Base-by-base conservation (phyloP, 2,797 vertebrate species). In the Neosilurus mollespiculum region DNA sequence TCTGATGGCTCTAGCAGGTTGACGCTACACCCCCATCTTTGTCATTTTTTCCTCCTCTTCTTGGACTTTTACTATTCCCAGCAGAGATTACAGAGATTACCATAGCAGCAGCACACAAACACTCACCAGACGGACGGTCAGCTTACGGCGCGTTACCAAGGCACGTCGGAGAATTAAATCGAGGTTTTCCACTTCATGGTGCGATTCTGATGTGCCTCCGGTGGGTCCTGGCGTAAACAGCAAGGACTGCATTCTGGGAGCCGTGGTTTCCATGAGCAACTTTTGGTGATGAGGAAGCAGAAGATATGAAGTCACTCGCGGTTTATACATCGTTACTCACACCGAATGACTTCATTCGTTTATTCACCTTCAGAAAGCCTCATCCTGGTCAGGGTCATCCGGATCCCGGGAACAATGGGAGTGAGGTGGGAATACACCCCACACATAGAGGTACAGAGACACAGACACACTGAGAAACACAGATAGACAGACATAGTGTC, bases 81-180 rank as follows among this genome's bases (percentile, higher is more conserved):
- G 80, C 66, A 65, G 73, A 61, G 30, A 85, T 78, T 78, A 69
- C 71, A 65, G 73, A 20, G 59, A 82, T 85, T 58, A 72, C 84
- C 84, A 82, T 81, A 58, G 80, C 80, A 81, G 51, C 80, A 65
- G 58, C 49, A 71, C 51, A 78, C 75, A 85, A 85, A 85, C 78
- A 80, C 11, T 30, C 22, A 66, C 66, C 49, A 65, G 62, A 51
- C 65, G 9, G 54, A 20, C 26, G 14, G 49, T 43, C 26, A 9
- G 22, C 58, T 18, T 30, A 6, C 61, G 30, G 43, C 65, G 4
- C 4, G 34, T 22, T 58, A 51, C 34, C 58, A 71, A 3, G 18
- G 5, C 34, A 15, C 12, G 9, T n/a, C 59, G 6, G 20, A 18
- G 22, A 0, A 34, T 34, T 30, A 66, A 77, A 77, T 11, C 18